These are phyloP conservation scores for Tridacna crocea DNA, from an alignment of 2,888 invertebrate species.

Conservation along the genomic window DNA sequence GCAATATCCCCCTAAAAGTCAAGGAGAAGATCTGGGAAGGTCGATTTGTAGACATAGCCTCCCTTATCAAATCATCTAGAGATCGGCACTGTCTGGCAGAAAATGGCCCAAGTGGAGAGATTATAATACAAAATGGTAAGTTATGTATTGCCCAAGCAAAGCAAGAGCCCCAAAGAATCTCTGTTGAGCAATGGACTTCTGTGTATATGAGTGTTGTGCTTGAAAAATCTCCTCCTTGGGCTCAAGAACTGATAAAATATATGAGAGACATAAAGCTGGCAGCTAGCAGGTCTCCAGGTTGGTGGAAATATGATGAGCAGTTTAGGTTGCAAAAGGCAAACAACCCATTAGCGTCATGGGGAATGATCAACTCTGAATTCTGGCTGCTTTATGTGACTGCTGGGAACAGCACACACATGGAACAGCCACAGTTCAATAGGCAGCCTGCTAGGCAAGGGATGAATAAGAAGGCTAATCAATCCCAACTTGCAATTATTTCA, in stretches of 20 bases:
- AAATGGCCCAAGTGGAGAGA: background rate
- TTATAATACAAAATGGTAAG: background rate
- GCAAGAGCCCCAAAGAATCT: background rate
- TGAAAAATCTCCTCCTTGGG: background rate
- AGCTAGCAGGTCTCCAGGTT: background rate
- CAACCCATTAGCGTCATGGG: background rate
- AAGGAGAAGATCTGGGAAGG: background rate
- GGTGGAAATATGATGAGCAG: background rate
- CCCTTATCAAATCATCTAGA: background rate
- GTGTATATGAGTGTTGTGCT: background rate
- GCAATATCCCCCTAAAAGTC: background rate
- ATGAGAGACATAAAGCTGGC: background rate
- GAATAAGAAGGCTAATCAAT: background rate
- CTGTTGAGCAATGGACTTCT: background rate
- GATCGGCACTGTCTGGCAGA: background rate
- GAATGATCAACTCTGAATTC: background rate
- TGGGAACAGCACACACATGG: background rate
- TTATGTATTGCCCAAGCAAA: background rate
- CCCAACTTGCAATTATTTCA: background rate
- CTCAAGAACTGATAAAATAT: background rate
- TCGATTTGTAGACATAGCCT: background rate
- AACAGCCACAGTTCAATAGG: background rate
- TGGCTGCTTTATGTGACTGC: background rate
- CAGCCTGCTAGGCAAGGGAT: background rate
- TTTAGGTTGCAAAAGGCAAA: background rate